Evolutionary conservation across 2,888 invertebrate species (phyloP), one percentile per base, ranked within the genome.

Genomic region (Leucophenga maculata): DNA sequence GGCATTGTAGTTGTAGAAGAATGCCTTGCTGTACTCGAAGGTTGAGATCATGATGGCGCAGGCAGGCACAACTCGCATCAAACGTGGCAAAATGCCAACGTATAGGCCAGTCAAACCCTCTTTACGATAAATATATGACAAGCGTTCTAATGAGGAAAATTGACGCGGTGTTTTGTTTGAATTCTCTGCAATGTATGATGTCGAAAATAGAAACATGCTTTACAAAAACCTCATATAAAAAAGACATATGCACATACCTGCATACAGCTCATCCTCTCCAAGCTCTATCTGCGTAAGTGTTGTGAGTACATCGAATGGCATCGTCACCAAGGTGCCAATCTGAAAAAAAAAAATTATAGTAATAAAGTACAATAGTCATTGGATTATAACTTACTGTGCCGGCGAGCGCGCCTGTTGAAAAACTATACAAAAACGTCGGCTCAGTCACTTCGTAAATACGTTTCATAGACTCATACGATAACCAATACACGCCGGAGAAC

Each of bases 401-500:
- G 4, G 80, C 70, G 2, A 67, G 60, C 54, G 80, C 80, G 9
- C 83, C 83, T 1, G 83, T 65, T 6, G 75, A 6, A 59, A 80
- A 80, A 48, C 80, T 80, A 11, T 77, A 83, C 52, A 72, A 62
- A 6, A 83, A 70, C 1, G 77, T 66, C 6, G 80, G 80, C 50
- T 83, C 78, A 6, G 72, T 67, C 0, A 79, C 90, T 55, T 90
- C 88, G 72, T 91, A 91, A 44, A 89, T 78, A 65, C 88, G 89
- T 85, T 95, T 95, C 57, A 94, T 90, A 54, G 90, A 89, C 88
- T 96, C 96, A 87, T 95, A 96, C 82, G 91, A 91, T 39, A 94
- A 91, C 98, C 98, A 98, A 89, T 99, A 98, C 78, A 98, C 91
- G 59, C 94, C 97, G 64, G 78, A 81, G 18, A 81, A 79, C 9